phyloP scores from a whole-genome alignment of 2,113 vertebrate species.

The Tenrec ecaudatus region DNA sequence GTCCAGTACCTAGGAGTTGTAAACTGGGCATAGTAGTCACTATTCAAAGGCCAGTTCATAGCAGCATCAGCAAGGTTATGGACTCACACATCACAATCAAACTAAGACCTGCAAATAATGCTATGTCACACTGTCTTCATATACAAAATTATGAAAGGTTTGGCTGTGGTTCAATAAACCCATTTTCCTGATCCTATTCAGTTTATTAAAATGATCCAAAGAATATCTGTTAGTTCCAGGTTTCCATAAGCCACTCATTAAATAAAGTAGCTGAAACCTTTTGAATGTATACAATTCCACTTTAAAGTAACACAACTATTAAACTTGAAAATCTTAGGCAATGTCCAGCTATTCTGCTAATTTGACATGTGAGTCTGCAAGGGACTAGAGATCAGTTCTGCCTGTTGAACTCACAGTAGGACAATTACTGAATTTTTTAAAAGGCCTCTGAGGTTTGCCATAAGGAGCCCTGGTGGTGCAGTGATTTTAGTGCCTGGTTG shows the following conservation, averaged over 20 bases:
- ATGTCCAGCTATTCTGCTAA: neutral
- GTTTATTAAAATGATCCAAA: slow-evolving; percentile 10
- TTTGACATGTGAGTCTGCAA: neutral
- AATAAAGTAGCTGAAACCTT: neutral
- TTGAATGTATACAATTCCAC: neutral
- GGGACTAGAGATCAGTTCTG: neutral
- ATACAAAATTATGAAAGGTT: neutral
- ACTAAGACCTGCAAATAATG: neutral
- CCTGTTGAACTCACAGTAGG: neutral
- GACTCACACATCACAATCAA: neutral
- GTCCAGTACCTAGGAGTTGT: neutral
- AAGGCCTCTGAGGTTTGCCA: neutral
- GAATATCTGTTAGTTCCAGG: neutral
- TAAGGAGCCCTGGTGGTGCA: neutral
- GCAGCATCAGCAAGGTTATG: neutral
- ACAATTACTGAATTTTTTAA: neutral
- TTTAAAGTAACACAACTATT: neutral
- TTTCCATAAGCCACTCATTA: neutral
- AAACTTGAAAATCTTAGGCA: neutral
- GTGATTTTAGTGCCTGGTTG: neutral
- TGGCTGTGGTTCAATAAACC: neutral
- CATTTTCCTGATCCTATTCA: neutral
- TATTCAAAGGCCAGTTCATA: slow-evolving; percentile 49
- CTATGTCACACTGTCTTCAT: neutral
- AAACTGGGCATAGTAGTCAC: neutral